phyloP scores from a whole-genome alignment of 2,113 vertebrate genomes.

The Prietella phreatophila region DNA sequence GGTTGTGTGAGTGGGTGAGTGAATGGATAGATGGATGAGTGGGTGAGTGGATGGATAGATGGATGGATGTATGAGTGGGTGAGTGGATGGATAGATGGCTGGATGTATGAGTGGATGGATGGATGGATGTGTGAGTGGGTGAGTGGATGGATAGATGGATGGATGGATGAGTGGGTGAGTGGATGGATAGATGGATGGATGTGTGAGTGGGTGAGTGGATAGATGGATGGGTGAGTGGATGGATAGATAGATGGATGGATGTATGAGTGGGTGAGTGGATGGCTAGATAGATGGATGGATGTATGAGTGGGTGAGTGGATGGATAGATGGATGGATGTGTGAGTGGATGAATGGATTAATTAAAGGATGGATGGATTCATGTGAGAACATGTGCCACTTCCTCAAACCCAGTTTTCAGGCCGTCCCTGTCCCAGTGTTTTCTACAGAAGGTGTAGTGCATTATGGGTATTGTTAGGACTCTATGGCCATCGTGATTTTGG shows the following conservation, averaged over 20 bases:
- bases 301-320: background rate
- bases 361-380: background rate
- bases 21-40: too few species aligned
- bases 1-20: too few species aligned
- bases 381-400: background rate
- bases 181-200: background rate
- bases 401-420: background rate
- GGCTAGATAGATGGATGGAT: background rate
- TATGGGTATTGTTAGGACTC: background rate
- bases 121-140: too few species aligned
- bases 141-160: background rate
- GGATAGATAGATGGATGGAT: background rate
- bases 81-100: background rate
- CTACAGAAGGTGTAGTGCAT: background rate
- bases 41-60: background rate
- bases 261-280: too few species aligned
- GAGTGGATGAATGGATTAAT: too few species aligned
- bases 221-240: background rate
- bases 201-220: background rate
- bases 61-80: background rate
- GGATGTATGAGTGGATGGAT: background rate
- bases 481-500: background rate
- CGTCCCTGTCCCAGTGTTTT: background rate
- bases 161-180: background rate
- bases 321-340: background rate